A percentile compares a stretch with the other conserved stretches of the same genome.
Evolutionary conservation across 2,888 invertebrate species (phyloP).

Genomic region (Thera obeliscata): DNA sequence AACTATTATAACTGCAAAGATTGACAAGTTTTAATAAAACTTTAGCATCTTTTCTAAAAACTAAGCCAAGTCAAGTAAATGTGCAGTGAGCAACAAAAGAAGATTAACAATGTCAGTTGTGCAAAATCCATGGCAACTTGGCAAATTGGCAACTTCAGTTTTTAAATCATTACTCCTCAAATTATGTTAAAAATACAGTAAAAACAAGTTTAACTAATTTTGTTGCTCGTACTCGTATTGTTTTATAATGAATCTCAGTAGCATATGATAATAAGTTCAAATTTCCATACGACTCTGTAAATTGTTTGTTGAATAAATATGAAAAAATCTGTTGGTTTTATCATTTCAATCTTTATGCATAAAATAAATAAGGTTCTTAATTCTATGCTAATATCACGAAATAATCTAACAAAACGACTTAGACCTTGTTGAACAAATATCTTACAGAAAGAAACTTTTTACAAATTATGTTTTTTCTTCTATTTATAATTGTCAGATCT

Average conservation of each 20-base stretch:
- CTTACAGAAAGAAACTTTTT: too few species aligned
- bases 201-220: too few species aligned
- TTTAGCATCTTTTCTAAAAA: too few species aligned
- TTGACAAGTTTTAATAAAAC: neutral
- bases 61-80: too few species aligned
- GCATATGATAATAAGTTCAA: conserved; percentile 36
- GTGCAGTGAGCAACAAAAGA: too few species aligned
- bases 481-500: too few species aligned
- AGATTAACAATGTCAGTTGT: too few species aligned
- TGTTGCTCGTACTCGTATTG: neutral
- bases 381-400: neutral
- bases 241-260: conserved; percentile 19
- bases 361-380: neutral
- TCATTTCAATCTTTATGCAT: neutral
- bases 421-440: neutral
- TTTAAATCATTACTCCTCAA: too few species aligned
- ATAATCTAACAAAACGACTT: neutral
- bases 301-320: conserved; percentile 41
- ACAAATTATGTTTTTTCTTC: neutral
- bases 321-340: conserved; percentile 8
- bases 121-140: too few species aligned
- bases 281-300: conserved; percentile 25
- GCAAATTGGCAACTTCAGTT: too few species aligned
- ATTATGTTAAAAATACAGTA: too few species aligned
- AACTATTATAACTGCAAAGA: neutral